Conservation (phyloP, 2,888 invertebrate genomes). For the Hyppa rectilinea region DNA sequence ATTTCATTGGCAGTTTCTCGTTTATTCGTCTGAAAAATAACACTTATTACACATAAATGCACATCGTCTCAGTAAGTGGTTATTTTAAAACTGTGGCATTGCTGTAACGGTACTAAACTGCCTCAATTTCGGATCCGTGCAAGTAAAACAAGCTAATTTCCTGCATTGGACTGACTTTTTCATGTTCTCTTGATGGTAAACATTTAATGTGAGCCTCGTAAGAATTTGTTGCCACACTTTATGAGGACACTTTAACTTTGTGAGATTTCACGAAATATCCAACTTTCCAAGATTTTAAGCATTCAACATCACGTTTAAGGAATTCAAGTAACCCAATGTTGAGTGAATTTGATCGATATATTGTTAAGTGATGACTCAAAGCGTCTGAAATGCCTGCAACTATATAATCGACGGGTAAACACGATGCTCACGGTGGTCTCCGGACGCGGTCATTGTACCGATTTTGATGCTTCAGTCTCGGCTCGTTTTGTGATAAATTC, state of each 20-base stretch:
- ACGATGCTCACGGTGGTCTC: conserved; percentile 67
- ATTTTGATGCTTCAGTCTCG: conserved; percentile 69
- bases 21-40: conserved; percentile 68
- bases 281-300: conserved; percentile 11
- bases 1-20: conserved; percentile 63
- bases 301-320: conserved; percentile 32
- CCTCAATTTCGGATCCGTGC: conserved; percentile 77
- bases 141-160: conserved; percentile 84
- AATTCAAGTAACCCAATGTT: conserved; percentile 43
- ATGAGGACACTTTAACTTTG: conserved; percentile 3
- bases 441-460: conserved; percentile 74
- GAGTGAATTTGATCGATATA: conserved; percentile 53
- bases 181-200: conserved; percentile 77
- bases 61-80: conserved; percentile 75
- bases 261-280: conserved; percentile 21
- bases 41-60: conserved; percentile 73
- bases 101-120: conserved; percentile 83
- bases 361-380: conserved; percentile 59
- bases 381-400: conserved; percentile 59
- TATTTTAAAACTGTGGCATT: conserved; percentile 79
- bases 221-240: conserved; percentile 22
- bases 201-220: conserved; percentile 26
- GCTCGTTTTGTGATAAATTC: conserved; percentile 51
- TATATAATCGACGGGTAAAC: conserved; percentile 69
- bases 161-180: conserved; percentile 76